A percentile compares a stretch with the other conserved stretches of the same genome.
These are phyloP conservation scores for Epizoanthus stellaris DNA, from an alignment of 92 coral and sea anemone genomes.

Conservation along the genomic window DNA sequence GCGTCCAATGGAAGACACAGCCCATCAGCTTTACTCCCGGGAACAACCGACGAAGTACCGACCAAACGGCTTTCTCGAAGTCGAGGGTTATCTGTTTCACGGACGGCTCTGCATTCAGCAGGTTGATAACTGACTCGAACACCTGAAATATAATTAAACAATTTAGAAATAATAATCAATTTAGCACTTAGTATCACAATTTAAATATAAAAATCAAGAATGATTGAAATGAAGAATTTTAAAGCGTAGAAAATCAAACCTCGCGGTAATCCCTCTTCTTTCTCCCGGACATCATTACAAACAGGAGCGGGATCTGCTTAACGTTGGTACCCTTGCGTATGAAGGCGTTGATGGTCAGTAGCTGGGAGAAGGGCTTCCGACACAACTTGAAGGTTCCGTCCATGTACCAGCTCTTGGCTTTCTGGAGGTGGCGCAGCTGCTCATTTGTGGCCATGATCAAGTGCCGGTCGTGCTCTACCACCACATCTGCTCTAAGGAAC, in stretches of 20 bases:
- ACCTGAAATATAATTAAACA: too few relatives aligned
- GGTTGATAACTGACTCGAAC: too few relatives aligned
- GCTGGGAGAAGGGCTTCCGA: neutral
- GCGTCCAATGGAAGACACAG: too few relatives aligned
- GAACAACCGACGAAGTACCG: too few relatives aligned
- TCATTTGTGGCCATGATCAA: slow-evolving; percentile 8
- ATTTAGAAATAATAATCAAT: too few relatives aligned
- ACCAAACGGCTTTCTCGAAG: too few relatives aligned
- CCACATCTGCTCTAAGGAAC: neutral
- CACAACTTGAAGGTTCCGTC: neutral
- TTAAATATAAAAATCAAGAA: too few relatives aligned
- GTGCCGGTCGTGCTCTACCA: neutral
- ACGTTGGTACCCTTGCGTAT: neutral
- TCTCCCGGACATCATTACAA: neutral
- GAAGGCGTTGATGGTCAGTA: neutral
- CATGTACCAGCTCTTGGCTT: neutral
- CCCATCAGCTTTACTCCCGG: too few relatives aligned
- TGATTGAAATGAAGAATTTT: too few relatives aligned
- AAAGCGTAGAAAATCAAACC: neutral
- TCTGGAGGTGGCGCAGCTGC: neutral
- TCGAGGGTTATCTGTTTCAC: too few relatives aligned
- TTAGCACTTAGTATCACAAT: too few relatives aligned
- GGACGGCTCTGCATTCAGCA: too few relatives aligned
- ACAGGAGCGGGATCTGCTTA: neutral
- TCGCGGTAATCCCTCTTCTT: neutral